A percentile compares a stretch with the other conserved stretches of the same genome.
Conservation (phyloP, 2,797 vertebrate genomes). For the Pseudotriccus pelzelni region DNA sequence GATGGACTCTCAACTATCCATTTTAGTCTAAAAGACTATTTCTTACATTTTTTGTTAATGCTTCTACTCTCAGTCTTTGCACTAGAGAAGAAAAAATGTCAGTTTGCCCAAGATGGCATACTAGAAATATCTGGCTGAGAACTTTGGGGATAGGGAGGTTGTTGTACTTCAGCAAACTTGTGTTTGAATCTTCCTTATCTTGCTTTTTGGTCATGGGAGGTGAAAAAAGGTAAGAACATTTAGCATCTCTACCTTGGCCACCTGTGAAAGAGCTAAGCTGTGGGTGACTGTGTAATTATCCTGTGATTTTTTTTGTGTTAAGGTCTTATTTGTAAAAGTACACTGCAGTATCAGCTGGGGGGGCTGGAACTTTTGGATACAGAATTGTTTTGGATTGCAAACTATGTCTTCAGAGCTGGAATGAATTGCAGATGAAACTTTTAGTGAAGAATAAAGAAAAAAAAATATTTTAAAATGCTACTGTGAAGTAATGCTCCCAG, state of each 20-base stretch:
- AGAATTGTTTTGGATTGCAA: neutral
- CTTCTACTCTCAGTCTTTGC: neutral
- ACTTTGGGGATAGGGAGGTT: neutral
- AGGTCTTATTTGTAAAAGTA: neutral
- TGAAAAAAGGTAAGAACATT: constrained; percentile 25
- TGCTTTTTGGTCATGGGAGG: neutral
- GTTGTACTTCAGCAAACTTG: neutral
- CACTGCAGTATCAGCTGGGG: neutral
- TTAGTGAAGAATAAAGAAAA: neutral
- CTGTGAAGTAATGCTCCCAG: neutral
- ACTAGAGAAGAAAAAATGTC: neutral
- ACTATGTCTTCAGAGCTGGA: neutral
- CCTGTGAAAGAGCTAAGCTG: neutral
- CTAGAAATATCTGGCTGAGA: neutral
- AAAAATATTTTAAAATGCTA: neutral
- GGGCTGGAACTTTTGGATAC: neutral
- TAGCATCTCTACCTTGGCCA: neutral
- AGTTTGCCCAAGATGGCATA: neutral
- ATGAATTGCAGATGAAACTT: neutral
- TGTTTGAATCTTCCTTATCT: neutral
- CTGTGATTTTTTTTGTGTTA: neutral
- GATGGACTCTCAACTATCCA: neutral
- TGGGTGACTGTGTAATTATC: neutral
- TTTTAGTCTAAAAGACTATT: neutral
- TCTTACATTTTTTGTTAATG: neutral